Conservation (phyloP, 2,888 invertebrate species). For the Seira musarum region DNA sequence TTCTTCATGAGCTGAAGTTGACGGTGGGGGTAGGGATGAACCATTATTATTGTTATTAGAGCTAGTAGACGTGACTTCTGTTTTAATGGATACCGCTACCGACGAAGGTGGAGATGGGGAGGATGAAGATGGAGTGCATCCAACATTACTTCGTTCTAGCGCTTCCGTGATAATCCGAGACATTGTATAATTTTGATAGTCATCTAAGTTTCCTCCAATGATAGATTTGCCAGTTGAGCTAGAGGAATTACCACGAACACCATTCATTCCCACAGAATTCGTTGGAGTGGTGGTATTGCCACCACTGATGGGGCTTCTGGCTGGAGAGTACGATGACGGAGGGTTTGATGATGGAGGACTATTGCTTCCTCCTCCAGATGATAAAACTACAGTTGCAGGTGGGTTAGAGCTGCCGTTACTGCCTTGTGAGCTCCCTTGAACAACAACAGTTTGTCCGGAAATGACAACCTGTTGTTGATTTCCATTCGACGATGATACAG, state of each 20-base stretch:
- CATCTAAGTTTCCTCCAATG: slow-evolving; percentile 57
- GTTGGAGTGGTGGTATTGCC: slow-evolving; percentile 3
- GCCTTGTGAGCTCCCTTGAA: not conserved
- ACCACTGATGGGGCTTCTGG: slow-evolving; percentile 15
- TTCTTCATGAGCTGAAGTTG: slow-evolving; percentile 5
- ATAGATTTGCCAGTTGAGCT: slow-evolving; percentile 26
- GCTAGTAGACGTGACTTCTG: slow-evolving; percentile 3
- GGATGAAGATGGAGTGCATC: slow-evolving; percentile 52
- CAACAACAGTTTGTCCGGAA: slow-evolving; percentile 31
- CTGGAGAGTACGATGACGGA: slow-evolving; percentile 24
- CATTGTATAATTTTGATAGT: slow-evolving; percentile 69
- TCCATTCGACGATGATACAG: slow-evolving; percentile 45
- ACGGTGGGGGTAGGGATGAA: slow-evolving; percentile 13
- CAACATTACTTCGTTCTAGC: slow-evolving; percentile 67
- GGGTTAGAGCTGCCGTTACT: slow-evolving; percentile 17
- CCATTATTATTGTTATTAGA: slow-evolving; percentile 24
- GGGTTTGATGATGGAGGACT: slow-evolving; percentile 25
- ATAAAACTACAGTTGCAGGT: not conserved
- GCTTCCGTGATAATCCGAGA: slow-evolving; percentile 69
- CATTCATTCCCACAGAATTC: slow-evolving; percentile 25
- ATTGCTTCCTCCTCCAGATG: not conserved
- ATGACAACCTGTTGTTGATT: slow-evolving; percentile 35
- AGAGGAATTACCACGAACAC: slow-evolving; percentile 24
- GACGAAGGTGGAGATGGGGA: slow-evolving; percentile 9
- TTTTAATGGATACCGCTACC: slow-evolving; percentile 1